Evolutionary conservation across 2,797 vertebrate species (phyloP), one percentile per base, ranked within the genome.

Genomic region (Denticeps clupeoides): DNA sequence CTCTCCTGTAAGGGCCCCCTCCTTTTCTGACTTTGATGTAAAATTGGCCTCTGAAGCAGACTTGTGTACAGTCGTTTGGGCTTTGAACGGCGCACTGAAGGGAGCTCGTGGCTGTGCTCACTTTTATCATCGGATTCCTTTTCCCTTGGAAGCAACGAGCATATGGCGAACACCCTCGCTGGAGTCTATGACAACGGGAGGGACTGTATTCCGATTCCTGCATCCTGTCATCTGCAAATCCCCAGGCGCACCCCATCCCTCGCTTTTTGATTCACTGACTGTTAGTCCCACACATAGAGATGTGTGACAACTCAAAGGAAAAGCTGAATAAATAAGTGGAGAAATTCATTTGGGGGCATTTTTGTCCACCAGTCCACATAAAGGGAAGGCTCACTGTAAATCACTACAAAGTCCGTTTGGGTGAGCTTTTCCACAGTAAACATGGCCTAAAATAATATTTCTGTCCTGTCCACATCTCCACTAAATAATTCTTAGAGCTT

Each of bases 41-140:
- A 76, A 80, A 78, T 72, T 79, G 75, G 77, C 74, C 71, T 63
- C 68, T 58, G 67, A 42, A 56, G 71, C 75, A 79, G 72, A 70
- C 71, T 67, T 73, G 72, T 75, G 63, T 73, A 68, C 69, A 78
- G 60, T 80, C 61, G 78, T 78, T 77, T 83, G 83, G 85, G 82
- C 84, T 86, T 88, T 89, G 87, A 92, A 90, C 89, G n/a, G n/a
- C n/a, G 86, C 87, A 82, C 85, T 89, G 89, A 84, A 86, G 82
- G 82, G 81, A 67, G 61, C 80, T 73, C 47, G 65, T 78, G 76
- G 75, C 76, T 63, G 78, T 80, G 65, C 75, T 88, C 82, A 81
- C 88, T 91, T 90, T 89, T 83, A 89, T 89, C 83, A 87, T 87
- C 80, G 70, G 73, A 87, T 80, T 81, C 71, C 53, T 80, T 76